Evolutionary conservation across 1,140 invertebrate genomes (phyloP).

Genomic region (Caenorhabditis latens): DNA sequence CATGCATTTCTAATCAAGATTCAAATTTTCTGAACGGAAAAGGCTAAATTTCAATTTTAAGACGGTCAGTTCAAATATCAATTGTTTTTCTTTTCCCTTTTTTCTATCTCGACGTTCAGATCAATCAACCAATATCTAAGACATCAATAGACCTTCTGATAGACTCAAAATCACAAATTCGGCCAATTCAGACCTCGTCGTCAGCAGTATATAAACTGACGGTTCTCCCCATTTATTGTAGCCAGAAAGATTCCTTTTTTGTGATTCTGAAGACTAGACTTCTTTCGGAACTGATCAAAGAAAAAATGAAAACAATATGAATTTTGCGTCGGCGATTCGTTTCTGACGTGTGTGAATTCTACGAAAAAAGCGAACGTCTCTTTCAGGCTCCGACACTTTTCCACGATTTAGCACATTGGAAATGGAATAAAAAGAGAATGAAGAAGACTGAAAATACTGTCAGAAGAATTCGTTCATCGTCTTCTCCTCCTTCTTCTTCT

Average conservation of each 20-base stretch:
- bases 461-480: no score
- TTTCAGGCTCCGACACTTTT: neutral
- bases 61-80: neutral
- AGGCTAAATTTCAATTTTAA: no score
- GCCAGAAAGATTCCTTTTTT: neutral
- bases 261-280: no score
- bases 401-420: neutral
- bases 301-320: no score
- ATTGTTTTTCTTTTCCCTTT: neutral
- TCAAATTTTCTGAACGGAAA: no score
- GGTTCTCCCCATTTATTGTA: neutral
- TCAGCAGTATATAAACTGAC: neutral
- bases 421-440: neutral
- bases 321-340: no score
- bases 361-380: neutral
- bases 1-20: no score
- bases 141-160: neutral
- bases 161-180: slow-evolving; percentile 33
- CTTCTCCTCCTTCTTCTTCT: neutral
- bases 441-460: neutral
- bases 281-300: no score
- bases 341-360: slow-evolving; percentile 17
- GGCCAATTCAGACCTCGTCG: neutral
- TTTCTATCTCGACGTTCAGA: no score
- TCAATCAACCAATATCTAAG: no score